These are phyloP conservation scores for Drosophila acutilabella DNA, from an alignment of 2,888 invertebrate species.

Conservation along the genomic window DNA sequence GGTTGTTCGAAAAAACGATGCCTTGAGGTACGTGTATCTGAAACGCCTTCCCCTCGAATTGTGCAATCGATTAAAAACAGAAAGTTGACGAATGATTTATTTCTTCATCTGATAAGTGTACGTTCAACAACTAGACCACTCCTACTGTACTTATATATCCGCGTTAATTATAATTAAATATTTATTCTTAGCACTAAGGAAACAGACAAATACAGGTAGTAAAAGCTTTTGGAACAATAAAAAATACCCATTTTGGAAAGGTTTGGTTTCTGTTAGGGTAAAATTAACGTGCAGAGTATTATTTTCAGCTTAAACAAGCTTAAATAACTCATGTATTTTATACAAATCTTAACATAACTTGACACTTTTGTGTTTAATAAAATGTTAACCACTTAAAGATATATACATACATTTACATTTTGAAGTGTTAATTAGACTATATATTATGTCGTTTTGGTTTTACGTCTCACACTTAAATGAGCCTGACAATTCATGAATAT, in stretches of 20 bases:
- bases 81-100: constrained; percentile 54
- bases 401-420: constrained; percentile 27
- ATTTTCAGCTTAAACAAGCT: neutral
- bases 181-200: neutral
- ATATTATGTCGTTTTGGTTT: constrained; percentile 6
- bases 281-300: neutral
- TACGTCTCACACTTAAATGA: constrained; percentile 8
- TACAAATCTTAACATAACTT: constrained; percentile 33
- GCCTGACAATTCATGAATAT: constrained; percentile 46
- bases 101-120: constrained; percentile 51
- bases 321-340: neutral
- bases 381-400: constrained; percentile 24
- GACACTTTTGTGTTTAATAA: constrained; percentile 30
- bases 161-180: constrained; percentile 2
- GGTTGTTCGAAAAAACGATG: constrained; percentile 14
- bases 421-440: constrained; percentile 4
- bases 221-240: neutral
- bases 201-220: too few species aligned
- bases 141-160: constrained; percentile 41
- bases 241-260: neutral
- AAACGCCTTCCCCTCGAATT: constrained; percentile 53
- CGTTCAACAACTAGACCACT: constrained; percentile 53
- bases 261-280: neutral
- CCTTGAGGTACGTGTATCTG: constrained; percentile 29
- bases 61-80: constrained; percentile 55